Conservation (phyloP, 2,797 vertebrate genomes). For the Natrix natrix region DNA sequence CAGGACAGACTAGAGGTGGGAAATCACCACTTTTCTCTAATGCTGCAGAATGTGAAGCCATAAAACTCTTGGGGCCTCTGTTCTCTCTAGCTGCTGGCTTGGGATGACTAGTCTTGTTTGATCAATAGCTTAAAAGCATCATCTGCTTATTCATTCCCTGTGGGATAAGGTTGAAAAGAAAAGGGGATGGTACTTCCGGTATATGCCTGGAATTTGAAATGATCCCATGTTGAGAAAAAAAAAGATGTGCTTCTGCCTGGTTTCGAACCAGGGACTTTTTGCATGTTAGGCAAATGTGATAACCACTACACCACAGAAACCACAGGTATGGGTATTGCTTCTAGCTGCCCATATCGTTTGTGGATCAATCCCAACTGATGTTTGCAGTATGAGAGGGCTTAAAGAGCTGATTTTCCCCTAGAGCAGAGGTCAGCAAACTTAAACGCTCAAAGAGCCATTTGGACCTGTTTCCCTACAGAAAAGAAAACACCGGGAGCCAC, state of each 20-base stretch:
- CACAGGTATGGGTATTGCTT: accelerated
- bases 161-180: background rate
- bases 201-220: background rate
- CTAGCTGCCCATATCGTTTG: background rate
- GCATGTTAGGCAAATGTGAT: background rate
- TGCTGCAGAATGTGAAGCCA: background rate
- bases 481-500: no score
- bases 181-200: background rate
- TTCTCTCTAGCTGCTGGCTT: background rate
- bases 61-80: background rate
- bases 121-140: background rate
- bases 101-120: background rate
- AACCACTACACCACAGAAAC: background rate
- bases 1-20: background rate
- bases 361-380: background rate
- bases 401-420: background rate
- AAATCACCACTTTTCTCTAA: background rate
- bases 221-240: background rate
- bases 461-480: no score
- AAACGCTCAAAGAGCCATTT: no score
- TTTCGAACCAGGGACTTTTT: background rate
- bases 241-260: background rate
- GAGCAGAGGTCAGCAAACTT: no score
- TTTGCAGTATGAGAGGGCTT: background rate
- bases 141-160: background rate